phyloP scores from a whole-genome alignment of 2,797 vertebrate genomes.

The Manis pentadactyla region DNA sequence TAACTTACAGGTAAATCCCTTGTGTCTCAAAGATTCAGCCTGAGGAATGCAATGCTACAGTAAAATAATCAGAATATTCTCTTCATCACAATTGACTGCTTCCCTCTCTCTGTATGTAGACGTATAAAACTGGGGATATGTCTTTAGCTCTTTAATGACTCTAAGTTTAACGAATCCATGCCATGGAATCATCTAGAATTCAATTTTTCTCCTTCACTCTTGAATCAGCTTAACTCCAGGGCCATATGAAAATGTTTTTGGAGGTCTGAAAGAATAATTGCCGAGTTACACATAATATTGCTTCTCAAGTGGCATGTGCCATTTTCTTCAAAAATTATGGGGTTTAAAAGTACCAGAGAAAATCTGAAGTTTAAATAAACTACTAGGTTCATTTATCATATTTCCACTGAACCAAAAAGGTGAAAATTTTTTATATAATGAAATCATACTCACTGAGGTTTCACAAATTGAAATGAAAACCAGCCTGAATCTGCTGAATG shows the following conservation, averaged over 20 bases:
- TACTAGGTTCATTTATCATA: neutral
- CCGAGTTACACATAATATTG: neutral
- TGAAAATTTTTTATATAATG: neutral
- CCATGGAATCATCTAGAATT: slow-evolving; percentile 76
- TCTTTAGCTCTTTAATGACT: neutral
- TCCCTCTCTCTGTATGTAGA: neutral
- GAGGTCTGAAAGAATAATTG: neutral
- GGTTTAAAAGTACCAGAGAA: neutral
- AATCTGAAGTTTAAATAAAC: neutral
- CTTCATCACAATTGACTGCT: neutral
- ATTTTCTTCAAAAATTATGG: slow-evolving; percentile 12
- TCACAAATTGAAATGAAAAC: slow-evolving; percentile 40
- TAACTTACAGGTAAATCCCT: neutral
- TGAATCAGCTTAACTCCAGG: slow-evolving; percentile 1
- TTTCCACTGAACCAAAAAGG: neutral
- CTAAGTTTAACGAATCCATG: slow-evolving; percentile 69
- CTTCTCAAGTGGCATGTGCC: neutral
- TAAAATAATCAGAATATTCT: slow-evolving; percentile 18
- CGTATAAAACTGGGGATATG: neutral
- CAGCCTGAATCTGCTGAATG: neutral
- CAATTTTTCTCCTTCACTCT: neutral
- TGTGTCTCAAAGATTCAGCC: neutral
- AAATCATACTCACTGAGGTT: slow-evolving; percentile 14
- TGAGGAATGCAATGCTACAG: neutral
- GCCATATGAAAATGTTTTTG: neutral